These are phyloP conservation scores for Pantelozetes paolii DNA, from an alignment of 2,888 invertebrate species.

Conservation along the genomic window DNA sequence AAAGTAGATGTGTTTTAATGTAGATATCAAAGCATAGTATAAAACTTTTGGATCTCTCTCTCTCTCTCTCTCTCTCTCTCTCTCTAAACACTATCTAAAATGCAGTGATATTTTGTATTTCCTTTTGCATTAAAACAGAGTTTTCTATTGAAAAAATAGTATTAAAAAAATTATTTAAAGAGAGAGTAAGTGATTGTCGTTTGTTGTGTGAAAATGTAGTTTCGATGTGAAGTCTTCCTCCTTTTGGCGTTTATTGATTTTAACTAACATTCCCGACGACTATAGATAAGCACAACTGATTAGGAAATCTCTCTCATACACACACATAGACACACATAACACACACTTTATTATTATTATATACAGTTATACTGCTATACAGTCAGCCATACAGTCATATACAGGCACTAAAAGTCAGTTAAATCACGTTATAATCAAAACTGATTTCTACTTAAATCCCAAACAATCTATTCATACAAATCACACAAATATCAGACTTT, in stretches of 20 bases:
- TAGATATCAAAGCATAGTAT: constrained; percentile 3
- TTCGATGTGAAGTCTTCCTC: constrained; percentile 13
- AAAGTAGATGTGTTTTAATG: background rate
- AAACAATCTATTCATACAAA: background rate
- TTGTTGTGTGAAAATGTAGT: background rate
- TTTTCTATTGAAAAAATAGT: constrained; percentile 4
- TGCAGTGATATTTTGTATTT: background rate
- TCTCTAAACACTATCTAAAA: background rate
- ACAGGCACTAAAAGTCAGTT: background rate
- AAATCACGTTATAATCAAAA: constrained; percentile 14
- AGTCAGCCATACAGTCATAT: background rate
- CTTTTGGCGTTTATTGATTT: constrained; percentile 29
- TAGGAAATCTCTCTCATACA: constrained; percentile 17
- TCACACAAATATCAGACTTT: background rate
- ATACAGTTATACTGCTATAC: background rate
- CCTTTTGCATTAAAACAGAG: background rate
- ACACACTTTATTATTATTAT: constrained; percentile 10
- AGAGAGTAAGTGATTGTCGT: background rate
- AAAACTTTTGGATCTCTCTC: constrained; percentile 6
- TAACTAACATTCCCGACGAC: constrained; percentile 25
- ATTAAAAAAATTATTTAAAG: background rate
- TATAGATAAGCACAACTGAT: constrained; percentile 13
- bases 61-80: constrained; percentile 37
- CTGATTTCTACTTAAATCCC: background rate
- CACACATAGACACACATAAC: too few species aligned